Base-by-base conservation (phyloP, 2,113 vertebrate genomes). In the Pseudolaguvia tuberculata region DNA sequence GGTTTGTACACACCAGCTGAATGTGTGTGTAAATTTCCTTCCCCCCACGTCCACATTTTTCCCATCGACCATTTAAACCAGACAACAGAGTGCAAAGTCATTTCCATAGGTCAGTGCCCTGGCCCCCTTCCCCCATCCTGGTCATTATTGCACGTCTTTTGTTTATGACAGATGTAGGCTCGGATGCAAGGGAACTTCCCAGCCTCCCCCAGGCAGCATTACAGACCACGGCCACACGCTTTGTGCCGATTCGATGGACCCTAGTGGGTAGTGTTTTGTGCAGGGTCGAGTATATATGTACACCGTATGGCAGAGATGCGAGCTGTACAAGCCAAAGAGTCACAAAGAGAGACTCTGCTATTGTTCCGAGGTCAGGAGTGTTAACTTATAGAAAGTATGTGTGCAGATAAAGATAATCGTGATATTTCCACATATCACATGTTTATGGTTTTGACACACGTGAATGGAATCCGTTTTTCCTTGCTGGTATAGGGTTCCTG, bases 101-200 rank as follows among this genome's bases (percentile, higher is more conserved):
- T 88, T 86, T 88, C 85, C 89, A 91, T 85, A 90, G 87, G 88
- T 88, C 86, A 85, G n/a, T 67, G 69, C 80, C 62, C 75, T 27
- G 47, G 63, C n/a, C 75, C 72, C 72, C 53, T 14, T 9, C 39
- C 75, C 71, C 65, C 35, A 25, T 55, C 51, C 27, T 21, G n/a
- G 69, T 61, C 82, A 81, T 85, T 79, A 84, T 77, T 82, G 70
- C 59, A 62, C 0, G 67, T 42, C 78, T 81, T 87, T 88, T 90
- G 86, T 90, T 67, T 73, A 72, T 9, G 77, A 81, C 88, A 89
- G 88, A 88, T 88, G 86, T 89, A 70, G 51, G 69, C 75, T 72
- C 74, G 84, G 65, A 65, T 69, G 57, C 73, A 51, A 50, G 58
- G 59, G 42, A 39, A 48, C 48, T 53, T 14, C 67, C 68, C 15